Percentiles rank a stretch among this genome's conserved stretches.
These are phyloP conservation scores for Empidonax alnorum DNA, from an alignment of 2,113 vertebrate genomes.

Conservation along the genomic window DNA sequence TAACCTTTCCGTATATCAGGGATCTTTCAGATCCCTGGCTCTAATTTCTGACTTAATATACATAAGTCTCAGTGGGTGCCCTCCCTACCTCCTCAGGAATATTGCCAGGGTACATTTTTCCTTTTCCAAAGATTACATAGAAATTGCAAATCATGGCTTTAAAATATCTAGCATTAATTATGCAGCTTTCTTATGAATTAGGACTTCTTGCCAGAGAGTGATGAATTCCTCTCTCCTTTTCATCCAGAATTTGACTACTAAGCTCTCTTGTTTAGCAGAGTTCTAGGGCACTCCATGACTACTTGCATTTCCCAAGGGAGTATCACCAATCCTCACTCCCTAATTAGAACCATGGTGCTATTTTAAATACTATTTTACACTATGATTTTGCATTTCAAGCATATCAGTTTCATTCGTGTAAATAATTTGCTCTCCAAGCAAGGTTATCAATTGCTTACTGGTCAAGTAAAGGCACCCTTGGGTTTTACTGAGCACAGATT, in stretches of 20 bases:
- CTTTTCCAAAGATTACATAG: neutral
- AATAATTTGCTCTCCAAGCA: neutral
- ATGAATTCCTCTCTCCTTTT: neutral
- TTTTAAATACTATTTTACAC: neutral
- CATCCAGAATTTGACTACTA: conserved; percentile 3
- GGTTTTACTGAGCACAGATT: neutral
- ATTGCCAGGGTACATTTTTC: neutral
- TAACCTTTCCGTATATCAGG: neutral
- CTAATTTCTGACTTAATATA: neutral
- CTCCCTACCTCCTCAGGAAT: neutral
- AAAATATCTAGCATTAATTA: conserved; percentile 38
- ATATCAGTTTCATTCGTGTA: neutral
- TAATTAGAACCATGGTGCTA: neutral
- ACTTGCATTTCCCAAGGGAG: neutral
- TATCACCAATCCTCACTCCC: neutral
- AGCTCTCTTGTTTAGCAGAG: neutral
- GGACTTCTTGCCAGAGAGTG: neutral
- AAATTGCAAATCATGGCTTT: conserved; percentile 1
- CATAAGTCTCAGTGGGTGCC: neutral
- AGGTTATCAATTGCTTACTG: neutral
- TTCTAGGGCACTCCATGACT: neutral
- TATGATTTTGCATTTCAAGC: neutral
- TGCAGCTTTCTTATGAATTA: neutral
- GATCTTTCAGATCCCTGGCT: neutral
- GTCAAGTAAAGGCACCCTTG: neutral